Evolutionary conservation across 2,113 vertebrate genomes (phyloP).

Genomic region (Pedionomus torquatus): DNA sequence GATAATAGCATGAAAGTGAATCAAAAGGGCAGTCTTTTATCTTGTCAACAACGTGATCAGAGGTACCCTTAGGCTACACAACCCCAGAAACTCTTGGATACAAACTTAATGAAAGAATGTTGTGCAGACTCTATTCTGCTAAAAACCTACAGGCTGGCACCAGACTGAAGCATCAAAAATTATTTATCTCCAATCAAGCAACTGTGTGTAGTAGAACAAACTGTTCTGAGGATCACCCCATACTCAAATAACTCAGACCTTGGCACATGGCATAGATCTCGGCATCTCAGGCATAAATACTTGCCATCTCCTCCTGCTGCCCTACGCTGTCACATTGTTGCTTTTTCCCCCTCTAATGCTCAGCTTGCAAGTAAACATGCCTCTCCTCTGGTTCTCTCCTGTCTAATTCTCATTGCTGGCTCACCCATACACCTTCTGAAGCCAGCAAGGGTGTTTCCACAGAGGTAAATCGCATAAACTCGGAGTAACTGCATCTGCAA

Average conservation of each 20-base stretch:
- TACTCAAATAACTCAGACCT: background rate
- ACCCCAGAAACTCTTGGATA: background rate
- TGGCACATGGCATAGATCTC: background rate
- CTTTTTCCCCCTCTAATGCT: background rate
- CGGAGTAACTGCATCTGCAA: background rate
- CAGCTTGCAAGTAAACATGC: background rate
- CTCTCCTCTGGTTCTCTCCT: background rate
- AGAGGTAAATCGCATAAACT: background rate
- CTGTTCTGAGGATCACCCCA: background rate
- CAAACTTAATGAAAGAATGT: background rate
- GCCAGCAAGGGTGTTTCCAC: background rate
- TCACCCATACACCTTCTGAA: background rate
- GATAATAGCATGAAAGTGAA: background rate
- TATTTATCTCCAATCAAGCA: background rate
- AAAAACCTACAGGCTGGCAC: background rate
- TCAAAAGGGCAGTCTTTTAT: background rate
- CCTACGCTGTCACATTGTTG: background rate
- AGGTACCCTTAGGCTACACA: background rate
- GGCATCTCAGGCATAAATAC: fast-evolving
- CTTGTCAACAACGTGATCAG: background rate
- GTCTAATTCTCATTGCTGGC: background rate
- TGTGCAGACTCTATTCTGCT: background rate
- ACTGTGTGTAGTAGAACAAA: background rate
- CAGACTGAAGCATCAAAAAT: background rate
- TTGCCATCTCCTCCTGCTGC: background rate